phyloP scores from a whole-genome alignment of 2,113 vertebrate species.

The Nothoprocta pentlandii region DNA sequence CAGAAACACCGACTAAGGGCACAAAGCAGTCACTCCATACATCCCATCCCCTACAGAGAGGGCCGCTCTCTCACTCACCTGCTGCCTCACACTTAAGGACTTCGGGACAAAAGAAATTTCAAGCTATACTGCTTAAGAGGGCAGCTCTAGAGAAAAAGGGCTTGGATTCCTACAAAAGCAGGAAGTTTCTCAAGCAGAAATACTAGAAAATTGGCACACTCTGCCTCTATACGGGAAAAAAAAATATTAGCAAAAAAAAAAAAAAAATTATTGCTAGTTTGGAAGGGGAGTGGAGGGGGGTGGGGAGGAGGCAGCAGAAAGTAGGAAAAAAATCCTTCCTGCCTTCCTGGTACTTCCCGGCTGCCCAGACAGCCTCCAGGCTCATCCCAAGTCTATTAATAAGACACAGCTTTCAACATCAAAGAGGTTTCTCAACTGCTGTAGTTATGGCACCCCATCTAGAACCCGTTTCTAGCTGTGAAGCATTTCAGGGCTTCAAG shows the following conservation, averaged over 20 bases:
- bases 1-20: not conserved
- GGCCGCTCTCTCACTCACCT: not conserved
- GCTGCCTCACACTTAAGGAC: not conserved
- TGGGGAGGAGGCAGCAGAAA: too few species aligned
- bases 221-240: not conserved
- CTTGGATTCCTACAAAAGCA: not conserved
- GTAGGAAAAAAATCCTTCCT: too few species aligned
- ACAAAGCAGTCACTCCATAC: not conserved
- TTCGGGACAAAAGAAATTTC: not conserved
- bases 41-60: not conserved
- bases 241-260: not conserved
- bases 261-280: not conserved
- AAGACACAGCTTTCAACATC: slow-evolving; percentile 27
- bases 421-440: slow-evolving; percentile 45
- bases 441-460: not conserved
- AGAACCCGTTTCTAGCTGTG: not conserved
- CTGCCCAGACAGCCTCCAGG: slow-evolving; percentile 9
- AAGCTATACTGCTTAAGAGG: not conserved
- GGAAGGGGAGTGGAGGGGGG: too few species aligned
- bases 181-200: not conserved
- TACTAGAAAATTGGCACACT: not conserved
- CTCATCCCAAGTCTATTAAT: slow-evolving; percentile 5
- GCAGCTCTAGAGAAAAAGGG: not conserved
- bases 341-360: slow-evolving; percentile 35
- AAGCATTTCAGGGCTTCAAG: not conserved